Base-by-base conservation (phyloP, 2,888 invertebrate genomes). In the Brenthis ino region DNA sequence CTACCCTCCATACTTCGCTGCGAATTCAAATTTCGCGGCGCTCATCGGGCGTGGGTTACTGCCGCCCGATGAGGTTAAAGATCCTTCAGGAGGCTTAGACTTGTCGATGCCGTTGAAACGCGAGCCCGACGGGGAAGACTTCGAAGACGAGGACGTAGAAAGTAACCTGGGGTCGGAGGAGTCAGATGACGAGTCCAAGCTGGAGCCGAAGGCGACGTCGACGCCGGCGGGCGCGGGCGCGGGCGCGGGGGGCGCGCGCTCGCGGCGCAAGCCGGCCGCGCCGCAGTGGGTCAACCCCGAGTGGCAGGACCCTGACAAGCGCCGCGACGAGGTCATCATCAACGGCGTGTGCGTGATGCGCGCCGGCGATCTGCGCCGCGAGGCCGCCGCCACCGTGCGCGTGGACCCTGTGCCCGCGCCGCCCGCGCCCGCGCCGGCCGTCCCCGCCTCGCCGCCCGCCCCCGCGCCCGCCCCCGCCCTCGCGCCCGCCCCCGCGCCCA, bases 221-320 rank as follows among this genome's bases (percentile, higher is more conserved):
- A 91, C 93, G 55, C 93, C 94, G 55, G 84, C 87, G 57, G 79
- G 78, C 28, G 60, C 60, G 20, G 86, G 93, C 24, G 92, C 93
- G 33, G 96, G 68, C 93, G 98, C 73, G 99, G 99, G 93, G 56
- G 79, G 78, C 48, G 60, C 60, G 20, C 86, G 93, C 28, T 92
- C 93, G 33, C 97, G 96, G 67, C 93, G 98, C 73, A 99, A 99
- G 93, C 98, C 98, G 1, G 98, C 98, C 1, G 98, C 98, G 65
- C 99, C 99, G 2, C 98, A 99, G 89, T 98, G 99, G 98, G 98
- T 99, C 5, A 98, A 98, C 87, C 99, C 99, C 8, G 97, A 97
- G 79, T 97, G 97, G 97, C 96, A 96, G 81, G 96, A 96, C 82
- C 94, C 94, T 76, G 93, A 94, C 76, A 93, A 93, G 20, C 87